These are phyloP conservation scores for Cataglyphis rosenhaueri DNA, from an alignment of 2,888 invertebrate species.

Conservation along the genomic window DNA sequence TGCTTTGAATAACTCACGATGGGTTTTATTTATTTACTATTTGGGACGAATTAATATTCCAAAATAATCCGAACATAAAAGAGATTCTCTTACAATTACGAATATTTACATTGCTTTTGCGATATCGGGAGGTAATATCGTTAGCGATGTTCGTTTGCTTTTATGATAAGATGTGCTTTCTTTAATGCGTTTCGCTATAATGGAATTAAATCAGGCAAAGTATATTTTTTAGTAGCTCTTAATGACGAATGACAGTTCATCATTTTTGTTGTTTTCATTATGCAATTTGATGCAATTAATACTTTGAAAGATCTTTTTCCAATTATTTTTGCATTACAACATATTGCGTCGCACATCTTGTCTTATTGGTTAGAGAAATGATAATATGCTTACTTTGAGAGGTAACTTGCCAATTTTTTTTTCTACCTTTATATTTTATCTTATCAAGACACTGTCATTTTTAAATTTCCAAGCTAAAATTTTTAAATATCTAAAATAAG, in stretches of 20 bases:
- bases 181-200: not conserved
- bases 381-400: not conserved
- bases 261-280: slow-evolving; percentile 12
- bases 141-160: not conserved
- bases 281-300: slow-evolving; percentile 3
- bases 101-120: slow-evolving; percentile 1
- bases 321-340: not conserved
- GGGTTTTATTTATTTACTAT: slow-evolving; percentile 75
- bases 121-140: slow-evolving; percentile 38
- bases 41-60: slow-evolving; percentile 46
- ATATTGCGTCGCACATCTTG: not conserved
- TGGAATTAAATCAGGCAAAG: not conserved
- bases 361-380: not conserved
- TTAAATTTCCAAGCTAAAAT: not conserved
- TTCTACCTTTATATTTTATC: not conserved
- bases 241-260: not conserved
- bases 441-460: not conserved
- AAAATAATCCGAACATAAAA: slow-evolving; percentile 49
- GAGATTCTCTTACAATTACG: not conserved
- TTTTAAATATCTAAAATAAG: not conserved
- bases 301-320: not conserved
- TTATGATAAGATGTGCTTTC: not conserved
- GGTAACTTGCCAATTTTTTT: not conserved
- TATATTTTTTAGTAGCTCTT: not conserved
- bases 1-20: slow-evolving; percentile 34